A percentile compares a stretch with the other conserved stretches of the same genome.
Conservation (phyloP, 2,888 invertebrate genomes). For the Cheilosia pagana region DNA sequence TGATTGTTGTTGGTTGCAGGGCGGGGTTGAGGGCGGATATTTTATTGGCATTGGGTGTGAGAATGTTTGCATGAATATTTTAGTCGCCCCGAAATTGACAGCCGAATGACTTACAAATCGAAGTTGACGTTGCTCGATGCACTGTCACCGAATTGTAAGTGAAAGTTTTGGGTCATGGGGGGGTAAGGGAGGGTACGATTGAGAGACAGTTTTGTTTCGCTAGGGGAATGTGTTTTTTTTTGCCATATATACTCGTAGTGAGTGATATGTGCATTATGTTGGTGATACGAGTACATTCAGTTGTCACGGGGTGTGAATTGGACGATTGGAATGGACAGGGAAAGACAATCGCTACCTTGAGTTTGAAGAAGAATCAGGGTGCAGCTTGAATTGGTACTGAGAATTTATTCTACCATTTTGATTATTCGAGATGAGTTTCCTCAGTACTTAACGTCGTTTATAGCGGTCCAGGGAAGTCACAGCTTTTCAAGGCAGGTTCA, state of each 20-base stretch:
- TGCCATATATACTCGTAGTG: neutral
- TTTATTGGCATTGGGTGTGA: neutral
- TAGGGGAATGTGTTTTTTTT: slow-evolving; percentile 28
- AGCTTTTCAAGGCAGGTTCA: no score
- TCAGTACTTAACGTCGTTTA: no score
- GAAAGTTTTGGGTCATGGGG: slow-evolving; percentile 67
- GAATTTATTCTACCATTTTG: no score
- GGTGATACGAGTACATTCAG: no score
- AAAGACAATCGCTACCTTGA: no score
- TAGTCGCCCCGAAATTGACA: slow-evolving; percentile 68
- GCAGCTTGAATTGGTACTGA: no score
- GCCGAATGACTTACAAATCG: slow-evolving; percentile 74
- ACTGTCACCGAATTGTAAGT: slow-evolving; percentile 58
- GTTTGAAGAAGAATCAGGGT: no score
- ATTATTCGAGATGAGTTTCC: no score
- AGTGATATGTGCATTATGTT: no score
- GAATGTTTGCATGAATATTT: slow-evolving; percentile 65
- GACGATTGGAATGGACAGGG: no score
- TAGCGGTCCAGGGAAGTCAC: no score
- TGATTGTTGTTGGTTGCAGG: slow-evolving; percentile 16
- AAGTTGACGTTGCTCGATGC: slow-evolving; percentile 66
- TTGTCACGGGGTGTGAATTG: no score
- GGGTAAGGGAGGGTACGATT: slow-evolving; percentile 1
- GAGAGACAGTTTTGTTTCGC: neutral
- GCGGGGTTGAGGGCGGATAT: slow-evolving; percentile 13